These are phyloP conservation scores for Gastrophryne carolinensis DNA, from an alignment of 2,797 vertebrate species.

Conservation along the genomic window DNA sequence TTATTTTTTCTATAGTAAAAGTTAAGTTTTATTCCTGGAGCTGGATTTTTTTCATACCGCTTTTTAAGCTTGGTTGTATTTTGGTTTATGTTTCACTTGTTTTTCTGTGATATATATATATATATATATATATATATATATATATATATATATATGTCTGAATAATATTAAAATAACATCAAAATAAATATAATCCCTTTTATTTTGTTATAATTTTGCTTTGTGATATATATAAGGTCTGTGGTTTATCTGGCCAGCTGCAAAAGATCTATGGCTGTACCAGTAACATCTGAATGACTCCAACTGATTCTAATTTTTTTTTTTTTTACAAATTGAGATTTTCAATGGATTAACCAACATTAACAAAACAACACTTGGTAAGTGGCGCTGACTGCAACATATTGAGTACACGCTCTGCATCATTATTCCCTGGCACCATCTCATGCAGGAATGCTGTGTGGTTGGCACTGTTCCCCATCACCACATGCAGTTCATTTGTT, in stretches of 20 bases:
- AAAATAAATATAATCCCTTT: too few species aligned
- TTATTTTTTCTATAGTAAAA: too few species aligned
- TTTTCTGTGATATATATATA: too few species aligned
- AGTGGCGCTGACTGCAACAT: constrained; percentile 31
- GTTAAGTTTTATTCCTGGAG: too few species aligned
- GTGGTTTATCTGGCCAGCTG: not conserved
- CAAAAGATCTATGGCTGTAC: not conserved
- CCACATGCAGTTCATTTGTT: constrained; percentile 49
- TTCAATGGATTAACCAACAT: not conserved
- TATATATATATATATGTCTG: not conserved
- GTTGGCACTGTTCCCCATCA: constrained; percentile 43
- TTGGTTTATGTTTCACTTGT: too few species aligned
- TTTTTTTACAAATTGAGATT: not conserved
- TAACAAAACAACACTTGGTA: constrained; percentile 21
- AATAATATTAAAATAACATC: not conserved
- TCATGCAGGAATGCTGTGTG: constrained; percentile 22
- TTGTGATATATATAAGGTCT: too few species aligned
- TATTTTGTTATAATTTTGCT: too few species aligned
- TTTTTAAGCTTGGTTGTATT: too few species aligned
- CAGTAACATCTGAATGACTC: not conserved
- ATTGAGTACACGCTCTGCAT: constrained; percentile 38
- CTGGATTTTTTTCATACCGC: too few species aligned
- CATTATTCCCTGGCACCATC: constrained; percentile 39
- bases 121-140: too few species aligned
- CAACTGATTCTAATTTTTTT: not conserved